Evolutionary conservation across 2,797 vertebrate species (phyloP).

Genomic region (Anguilla obscura): DNA sequence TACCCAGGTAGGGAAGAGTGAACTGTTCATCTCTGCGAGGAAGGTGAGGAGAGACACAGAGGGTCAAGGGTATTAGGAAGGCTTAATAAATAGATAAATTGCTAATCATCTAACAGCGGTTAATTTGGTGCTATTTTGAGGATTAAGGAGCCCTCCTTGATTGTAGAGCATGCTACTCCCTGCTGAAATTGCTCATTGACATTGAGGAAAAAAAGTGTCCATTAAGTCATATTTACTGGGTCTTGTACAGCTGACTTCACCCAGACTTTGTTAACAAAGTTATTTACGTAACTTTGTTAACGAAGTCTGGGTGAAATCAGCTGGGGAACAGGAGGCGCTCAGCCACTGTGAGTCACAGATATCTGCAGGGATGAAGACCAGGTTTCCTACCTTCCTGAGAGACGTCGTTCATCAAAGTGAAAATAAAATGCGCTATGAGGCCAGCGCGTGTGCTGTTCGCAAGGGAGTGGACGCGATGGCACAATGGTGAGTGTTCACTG

Average conservation of each 20-base stretch:
- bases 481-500: not conserved
- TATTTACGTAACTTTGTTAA: not conserved
- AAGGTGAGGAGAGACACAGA: not conserved
- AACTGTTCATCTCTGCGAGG: not conserved
- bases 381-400: no score
- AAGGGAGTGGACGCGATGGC: not conserved
- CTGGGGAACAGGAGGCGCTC: not conserved
- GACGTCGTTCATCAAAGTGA: no score
- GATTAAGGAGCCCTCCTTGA: not conserved
- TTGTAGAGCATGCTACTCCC: not conserved
- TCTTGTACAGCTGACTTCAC: no score
- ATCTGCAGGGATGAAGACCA: no score
- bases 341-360: not conserved
- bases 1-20: not conserved
- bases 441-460: not conserved
- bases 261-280: not conserved
- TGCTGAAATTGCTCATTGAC: not conserved
- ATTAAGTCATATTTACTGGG: no score
- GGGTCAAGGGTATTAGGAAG: not conserved
- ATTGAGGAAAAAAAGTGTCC: no score
- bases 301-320: no score
- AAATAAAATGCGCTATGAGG: no score
- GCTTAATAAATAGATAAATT: not conserved
- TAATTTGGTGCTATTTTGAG: not conserved
- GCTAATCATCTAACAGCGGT: not conserved